Conservation (phyloP, 1,140 invertebrate genomes). For the Oppia nitens region DNA sequence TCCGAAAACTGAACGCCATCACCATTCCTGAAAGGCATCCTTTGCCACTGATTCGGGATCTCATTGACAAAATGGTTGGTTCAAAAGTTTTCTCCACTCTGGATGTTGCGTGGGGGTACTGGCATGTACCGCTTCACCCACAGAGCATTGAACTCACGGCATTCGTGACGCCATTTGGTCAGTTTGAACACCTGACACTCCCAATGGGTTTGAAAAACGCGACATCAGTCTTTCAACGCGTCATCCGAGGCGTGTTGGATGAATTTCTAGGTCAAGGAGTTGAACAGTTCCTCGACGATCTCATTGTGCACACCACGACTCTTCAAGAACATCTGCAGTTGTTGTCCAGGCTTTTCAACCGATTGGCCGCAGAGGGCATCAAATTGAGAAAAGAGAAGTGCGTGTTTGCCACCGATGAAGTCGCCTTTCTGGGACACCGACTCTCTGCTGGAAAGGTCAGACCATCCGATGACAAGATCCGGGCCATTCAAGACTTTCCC, state of each 20-base stretch:
- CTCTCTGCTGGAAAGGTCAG: neutral
- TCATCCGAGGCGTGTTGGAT: neutral
- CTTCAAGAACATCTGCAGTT: conserved; percentile 16
- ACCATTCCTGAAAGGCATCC: conserved; percentile 13
- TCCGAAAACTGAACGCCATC: conserved; percentile 14
- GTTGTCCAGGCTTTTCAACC: neutral
- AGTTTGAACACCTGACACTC: conserved; percentile 23
- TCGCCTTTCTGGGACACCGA: conserved; percentile 3
- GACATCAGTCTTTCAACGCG: conserved; percentile 14
- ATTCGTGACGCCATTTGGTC: conserved; percentile 26
- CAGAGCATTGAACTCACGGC: conserved; percentile 28
- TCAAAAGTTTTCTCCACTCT: conserved; percentile 25
- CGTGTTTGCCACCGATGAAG: neutral
- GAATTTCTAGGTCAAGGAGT: neutral
- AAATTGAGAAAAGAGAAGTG: conserved; percentile 1
- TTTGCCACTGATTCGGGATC: conserved; percentile 32
- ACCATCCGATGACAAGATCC: neutral
- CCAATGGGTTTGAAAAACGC: conserved; percentile 20
- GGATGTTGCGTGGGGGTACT: conserved; percentile 27
- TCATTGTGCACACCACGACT: conserved; percentile 16
- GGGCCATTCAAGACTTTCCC: neutral
- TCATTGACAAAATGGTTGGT: conserved; percentile 25
- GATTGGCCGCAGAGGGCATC: neutral
- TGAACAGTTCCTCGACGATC: conserved; percentile 11
- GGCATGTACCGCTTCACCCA: conserved; percentile 25